Evolutionary conservation across 2,888 invertebrate genomes (phyloP).

Genomic region (Hermodice carunculata): DNA sequence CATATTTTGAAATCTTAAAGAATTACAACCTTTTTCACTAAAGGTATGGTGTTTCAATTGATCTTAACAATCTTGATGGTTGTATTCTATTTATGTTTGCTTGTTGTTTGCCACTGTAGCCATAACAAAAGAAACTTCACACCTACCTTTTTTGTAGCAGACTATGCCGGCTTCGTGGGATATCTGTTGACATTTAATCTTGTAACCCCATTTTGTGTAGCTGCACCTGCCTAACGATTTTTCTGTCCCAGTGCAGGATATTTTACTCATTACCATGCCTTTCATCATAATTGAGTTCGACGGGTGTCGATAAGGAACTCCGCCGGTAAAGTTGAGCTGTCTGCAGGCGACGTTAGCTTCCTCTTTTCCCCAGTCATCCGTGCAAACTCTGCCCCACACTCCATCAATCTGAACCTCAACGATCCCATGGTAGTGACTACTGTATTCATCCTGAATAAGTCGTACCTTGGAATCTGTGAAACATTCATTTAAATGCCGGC

Average conservation of each 20-base stretch:
- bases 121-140: no score
- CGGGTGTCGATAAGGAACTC: conserved; percentile 56
- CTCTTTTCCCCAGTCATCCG: neutral
- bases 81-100: no score
- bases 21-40: no score
- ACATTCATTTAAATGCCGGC: no score
- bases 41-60: no score
- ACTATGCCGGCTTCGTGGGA: conserved; percentile 55
- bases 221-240: conserved; percentile 46
- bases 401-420: conserved; percentile 5
- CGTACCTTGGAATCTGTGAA: no score
- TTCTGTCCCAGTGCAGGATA: conserved; percentile 50
- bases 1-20: no score
- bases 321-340: conserved; percentile 50
- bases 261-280: conserved; percentile 48
- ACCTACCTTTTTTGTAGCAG: conserved; percentile 56
- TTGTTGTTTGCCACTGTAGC: no score
- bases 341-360: conserved; percentile 44
- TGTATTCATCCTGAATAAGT: no score
- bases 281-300: no score
- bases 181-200: conserved; percentile 45
- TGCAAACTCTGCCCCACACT: conserved; percentile 17
- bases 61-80: no score
- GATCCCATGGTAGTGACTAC: conserved; percentile 2
- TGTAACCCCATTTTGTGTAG: conserved; percentile 40